Base-by-base conservation (phyloP, 2,888 invertebrate genomes). In the Tinea semifulvella region DNA sequence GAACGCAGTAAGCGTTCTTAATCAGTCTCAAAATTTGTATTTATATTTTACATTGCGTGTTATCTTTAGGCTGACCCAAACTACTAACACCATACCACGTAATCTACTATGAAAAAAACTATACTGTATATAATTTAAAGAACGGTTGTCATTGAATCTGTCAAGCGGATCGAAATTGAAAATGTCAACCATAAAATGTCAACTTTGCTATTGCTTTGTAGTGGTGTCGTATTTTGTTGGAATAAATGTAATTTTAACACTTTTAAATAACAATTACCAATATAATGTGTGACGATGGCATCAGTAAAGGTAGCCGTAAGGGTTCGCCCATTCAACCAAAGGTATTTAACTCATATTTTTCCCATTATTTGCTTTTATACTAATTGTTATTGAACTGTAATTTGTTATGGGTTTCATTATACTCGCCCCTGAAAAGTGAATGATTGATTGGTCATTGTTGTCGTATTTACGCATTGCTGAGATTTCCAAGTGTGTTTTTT, bases 221-320 rank as follows among this genome's bases (percentile, higher is more conserved):
- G n/a, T 68, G 61, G 61, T 66, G 64, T 71, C 60, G 64, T 63
- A 60, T 68, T 66, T 11, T 22, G 40, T 66, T 17, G 8, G 3
- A 57, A 55, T 68, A 61, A 55, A 71, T 69, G 65, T 67, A 65
- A 63, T 66, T 66, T 65, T 60, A 59, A 57, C 51, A 56, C 58
- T 57, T 58, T 59, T 58, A 56, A 53, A 52, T 57, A 59, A 56
- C 56, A 61, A 61, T 62, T 70, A 56, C 64, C 57, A 67, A 68
- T 71, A 81, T 80, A 79, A 81, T 80, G 81, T 69, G 74, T 72
- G 68, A 82, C 63, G 75, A 93, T 94, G 94, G 94, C 94, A 65
- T 94, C 94, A 59, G 90, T 95, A 62, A 93, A 93, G 85, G 94
- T 94, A 67, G 94, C 93, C 63, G 93, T 93, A 58, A 87, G 93